phyloP scores from a whole-genome alignment of 2,888 invertebrate genomes.

The Synergus laeviventris region DNA sequence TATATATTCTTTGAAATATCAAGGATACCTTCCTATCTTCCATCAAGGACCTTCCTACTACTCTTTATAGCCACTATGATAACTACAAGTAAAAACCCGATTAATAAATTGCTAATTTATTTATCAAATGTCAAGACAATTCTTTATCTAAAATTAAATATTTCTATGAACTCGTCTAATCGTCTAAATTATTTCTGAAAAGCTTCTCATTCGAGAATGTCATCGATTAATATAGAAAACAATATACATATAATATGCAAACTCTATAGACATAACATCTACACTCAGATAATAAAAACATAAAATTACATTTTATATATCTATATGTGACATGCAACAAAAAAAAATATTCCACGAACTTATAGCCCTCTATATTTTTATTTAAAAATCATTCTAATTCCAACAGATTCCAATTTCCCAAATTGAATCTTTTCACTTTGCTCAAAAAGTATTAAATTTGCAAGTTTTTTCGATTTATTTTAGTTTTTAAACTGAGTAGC shows the following conservation, averaged over 20 bases:
- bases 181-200: conserved; percentile 4
- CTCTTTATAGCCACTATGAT: background rate
- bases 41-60: conserved; percentile 1
- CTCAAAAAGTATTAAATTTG: no score
- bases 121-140: background rate
- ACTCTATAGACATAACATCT: conserved; percentile 18
- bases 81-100: background rate
- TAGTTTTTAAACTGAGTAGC: no score
- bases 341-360: background rate
- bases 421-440: no score
- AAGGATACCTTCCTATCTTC: background rate
- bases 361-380: background rate
- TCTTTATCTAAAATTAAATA: background rate
- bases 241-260: conserved; percentile 5
- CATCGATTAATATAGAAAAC: background rate
- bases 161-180: background rate
- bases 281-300: conserved; percentile 19
- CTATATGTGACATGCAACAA: conserved; percentile 2
- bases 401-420: no score
- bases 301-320: conserved; percentile 5
- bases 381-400: background rate
- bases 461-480: no score
- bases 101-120: background rate
- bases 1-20: background rate
- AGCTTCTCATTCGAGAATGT: conserved; percentile 6